These are phyloP conservation scores for Taenioides sp. DNA, from an alignment of 2,797 vertebrate species.

Conservation along the genomic window DNA sequence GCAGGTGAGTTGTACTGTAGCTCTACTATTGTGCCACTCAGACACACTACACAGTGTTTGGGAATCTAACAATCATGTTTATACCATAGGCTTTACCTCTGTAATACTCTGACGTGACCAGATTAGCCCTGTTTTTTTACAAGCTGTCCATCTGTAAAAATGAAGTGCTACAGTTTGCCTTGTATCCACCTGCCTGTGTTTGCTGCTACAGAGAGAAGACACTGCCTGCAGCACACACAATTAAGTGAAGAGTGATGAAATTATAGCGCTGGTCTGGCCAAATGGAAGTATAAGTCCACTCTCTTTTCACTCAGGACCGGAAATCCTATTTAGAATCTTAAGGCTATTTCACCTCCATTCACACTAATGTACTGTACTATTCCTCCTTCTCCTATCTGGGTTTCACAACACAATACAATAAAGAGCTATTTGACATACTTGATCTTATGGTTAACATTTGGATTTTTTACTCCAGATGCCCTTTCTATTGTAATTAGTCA, in stretches of 20 bases:
- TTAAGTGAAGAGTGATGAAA: slow-evolving; percentile 76
- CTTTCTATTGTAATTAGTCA: too few relatives aligned
- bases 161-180: slow-evolving; percentile 70
- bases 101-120: slow-evolving; percentile 40
- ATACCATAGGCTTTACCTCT: slow-evolving; percentile 16
- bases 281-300: slow-evolving; percentile 74
- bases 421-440: too few relatives aligned
- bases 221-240: slow-evolving; percentile 61
- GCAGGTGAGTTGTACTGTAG: too few relatives aligned
- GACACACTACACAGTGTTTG: too few relatives aligned
- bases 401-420: not conserved
- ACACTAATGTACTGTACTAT: slow-evolving; percentile 46
- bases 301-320: slow-evolving; percentile 59
- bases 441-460: too few relatives aligned
- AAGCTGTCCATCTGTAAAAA: slow-evolving; percentile 65
- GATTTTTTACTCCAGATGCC: too few relatives aligned
- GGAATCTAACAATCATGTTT: too few relatives aligned
- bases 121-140: slow-evolving; percentile 47
- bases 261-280: slow-evolving; percentile 65
- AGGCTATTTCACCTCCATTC: slow-evolving; percentile 68
- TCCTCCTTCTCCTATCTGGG: slow-evolving; percentile 33
- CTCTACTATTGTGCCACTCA: too few relatives aligned
- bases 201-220: slow-evolving; percentile 53
- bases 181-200: slow-evolving; percentile 62
- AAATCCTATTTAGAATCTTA: slow-evolving; percentile 73